Evolutionary conservation across 1,140 invertebrate genomes (phyloP).

Genomic region (Aphelenchoides avenae): DNA sequence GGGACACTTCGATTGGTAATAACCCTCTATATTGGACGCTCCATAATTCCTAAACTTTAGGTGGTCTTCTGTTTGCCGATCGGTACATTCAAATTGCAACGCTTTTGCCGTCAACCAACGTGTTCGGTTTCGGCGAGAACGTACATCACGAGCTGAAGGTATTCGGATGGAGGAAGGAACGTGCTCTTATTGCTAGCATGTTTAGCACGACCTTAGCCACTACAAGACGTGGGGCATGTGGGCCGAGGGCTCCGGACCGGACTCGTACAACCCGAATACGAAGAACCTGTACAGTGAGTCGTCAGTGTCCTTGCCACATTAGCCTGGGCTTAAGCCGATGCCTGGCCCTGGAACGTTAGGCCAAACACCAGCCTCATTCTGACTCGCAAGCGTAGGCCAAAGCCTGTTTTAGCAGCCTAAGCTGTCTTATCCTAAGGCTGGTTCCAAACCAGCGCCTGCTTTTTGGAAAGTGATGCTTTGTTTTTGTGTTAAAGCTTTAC

Average conservation of each 20-base stretch:
- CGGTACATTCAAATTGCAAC: conserved; percentile 78
- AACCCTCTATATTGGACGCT: no score
- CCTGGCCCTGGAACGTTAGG: no score
- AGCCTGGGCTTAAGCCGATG: no score
- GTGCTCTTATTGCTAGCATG: not conserved
- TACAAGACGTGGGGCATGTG: conserved; percentile 61
- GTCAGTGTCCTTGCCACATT: no score
- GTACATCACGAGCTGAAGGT: conserved; percentile 60
- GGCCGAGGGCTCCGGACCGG: conserved; percentile 61
- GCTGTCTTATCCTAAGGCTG: no score
- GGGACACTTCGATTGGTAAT: conserved; percentile 71
- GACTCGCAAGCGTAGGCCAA: no score
- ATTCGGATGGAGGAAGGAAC: no score
- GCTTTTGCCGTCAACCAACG: conserved; percentile 68
- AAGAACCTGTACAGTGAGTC: conserved; percentile 51
- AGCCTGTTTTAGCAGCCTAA: no score
- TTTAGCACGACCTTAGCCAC: conserved; percentile 54
- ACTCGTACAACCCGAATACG: conserved; percentile 41
- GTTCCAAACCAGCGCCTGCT: no score
- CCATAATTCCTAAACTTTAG: no score
- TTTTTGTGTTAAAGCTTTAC: conserved; percentile 3
- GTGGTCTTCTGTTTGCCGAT: conserved; percentile 67
- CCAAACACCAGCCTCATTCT: no score
- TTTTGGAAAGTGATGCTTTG: no score
- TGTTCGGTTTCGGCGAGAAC: conserved; percentile 80